Base-by-base conservation (phyloP, 2,888 invertebrate genomes). In the Lepidochrysops patricia region DNA sequence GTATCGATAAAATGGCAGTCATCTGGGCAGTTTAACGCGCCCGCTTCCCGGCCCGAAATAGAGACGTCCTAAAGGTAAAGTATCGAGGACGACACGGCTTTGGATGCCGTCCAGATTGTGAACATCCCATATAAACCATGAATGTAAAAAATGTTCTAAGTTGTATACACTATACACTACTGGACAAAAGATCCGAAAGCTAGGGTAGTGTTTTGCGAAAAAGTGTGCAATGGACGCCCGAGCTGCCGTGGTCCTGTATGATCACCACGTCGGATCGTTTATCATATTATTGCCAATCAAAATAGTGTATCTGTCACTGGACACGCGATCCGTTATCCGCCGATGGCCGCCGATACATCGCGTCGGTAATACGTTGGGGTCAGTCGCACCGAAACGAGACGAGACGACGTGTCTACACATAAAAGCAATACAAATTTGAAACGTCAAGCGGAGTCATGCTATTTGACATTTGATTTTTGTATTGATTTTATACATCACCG, bases 231-330 rank as follows among this genome's bases (percentile, higher is more conserved):
- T 79, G 77, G 79, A 85, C 83, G 81, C 76, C 75, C 80, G 78
- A 75, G 72, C 73, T 72, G 76, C 77, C 76, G 73, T 76, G 74
- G 77, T 76, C 79, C 80, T 82, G 83, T 83, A 77, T 80, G 80
- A 82, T 80, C 79, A 84, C 83, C 81, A 77, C 75, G 76, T 75
- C 76, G 82, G 82, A 82, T 86, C 84, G 77, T 84, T 83, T 80
- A 84, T 87, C 82, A 84, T 83, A 87, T 82, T 87, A 85, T 85
- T 86, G 88, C 88, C 89, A 88, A 88, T 89, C 89, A 89, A 89
- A 89, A 89, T 89, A 88, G 88, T 88, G 89, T 89, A 82, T 88
- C 89, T 85, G 85, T 84, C 82, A 80, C 43, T 43, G 84, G 81
- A 80, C 75, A 73, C 75, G 80, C 77, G 79, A 88, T 89, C 84